Evolutionary conservation across 2,113 vertebrate genomes (phyloP).

Genomic region (Etia nguti): DNA sequence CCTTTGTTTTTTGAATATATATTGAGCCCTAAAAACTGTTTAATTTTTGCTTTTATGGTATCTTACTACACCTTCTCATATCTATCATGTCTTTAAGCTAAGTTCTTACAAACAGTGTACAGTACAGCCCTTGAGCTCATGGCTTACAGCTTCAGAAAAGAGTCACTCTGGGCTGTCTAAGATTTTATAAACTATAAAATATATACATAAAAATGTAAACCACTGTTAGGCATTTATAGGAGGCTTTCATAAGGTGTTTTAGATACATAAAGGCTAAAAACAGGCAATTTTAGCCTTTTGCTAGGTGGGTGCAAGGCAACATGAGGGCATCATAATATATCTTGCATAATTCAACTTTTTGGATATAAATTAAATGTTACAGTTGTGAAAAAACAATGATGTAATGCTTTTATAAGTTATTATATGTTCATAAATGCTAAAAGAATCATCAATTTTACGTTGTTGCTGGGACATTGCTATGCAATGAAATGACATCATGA

Average conservation of each 20-base stretch:
- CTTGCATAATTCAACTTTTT: not conserved
- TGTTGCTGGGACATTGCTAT: not conserved
- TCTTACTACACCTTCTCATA: not conserved
- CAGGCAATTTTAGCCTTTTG: not conserved
- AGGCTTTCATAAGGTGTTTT: not conserved
- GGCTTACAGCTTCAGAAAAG: accelerated
- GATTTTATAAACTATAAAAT: not conserved
- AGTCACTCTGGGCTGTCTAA: not conserved
- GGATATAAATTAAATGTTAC: not conserved
- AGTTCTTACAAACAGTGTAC: not conserved
- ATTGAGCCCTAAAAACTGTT: accelerated
- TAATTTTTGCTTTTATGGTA: not conserved
- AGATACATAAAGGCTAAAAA: not conserved
- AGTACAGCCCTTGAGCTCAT: not conserved
- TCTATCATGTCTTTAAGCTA: not conserved
- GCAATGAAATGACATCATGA: not conserved
- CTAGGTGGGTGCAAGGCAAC: not conserved
- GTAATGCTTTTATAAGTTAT: not conserved
- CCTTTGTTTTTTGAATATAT: not conserved
- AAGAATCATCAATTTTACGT: not conserved
- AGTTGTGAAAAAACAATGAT: not conserved
- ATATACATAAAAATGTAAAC: not conserved
- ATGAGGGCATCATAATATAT: not conserved
- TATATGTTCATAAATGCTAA: not conserved
- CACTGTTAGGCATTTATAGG: not conserved